These are phyloP conservation scores for Lissocephala sabroskyi DNA, from an alignment of 2,888 invertebrate species.

Conservation along the genomic window DNA sequence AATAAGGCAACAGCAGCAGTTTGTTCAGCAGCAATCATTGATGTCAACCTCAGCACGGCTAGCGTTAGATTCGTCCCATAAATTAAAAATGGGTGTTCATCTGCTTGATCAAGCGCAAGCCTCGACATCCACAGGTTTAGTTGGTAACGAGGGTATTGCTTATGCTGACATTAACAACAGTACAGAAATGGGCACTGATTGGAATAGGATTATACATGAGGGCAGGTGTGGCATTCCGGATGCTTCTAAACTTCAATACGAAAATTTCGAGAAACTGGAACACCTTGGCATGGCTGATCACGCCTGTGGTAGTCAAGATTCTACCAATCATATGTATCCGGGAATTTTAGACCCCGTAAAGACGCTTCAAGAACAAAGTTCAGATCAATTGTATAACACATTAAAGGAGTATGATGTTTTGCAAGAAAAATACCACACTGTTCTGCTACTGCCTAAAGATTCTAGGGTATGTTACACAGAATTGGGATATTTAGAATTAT, in stretches of 20 bases:
- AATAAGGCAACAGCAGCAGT: slow-evolving; percentile 68
- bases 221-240: slow-evolving; percentile 78
- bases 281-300: no score
- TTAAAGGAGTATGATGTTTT: slow-evolving; percentile 80
- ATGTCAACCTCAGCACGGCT: slow-evolving; percentile 61
- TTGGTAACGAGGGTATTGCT: slow-evolving; percentile 37
- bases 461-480: slow-evolving; percentile 76
- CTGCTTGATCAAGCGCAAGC: slow-evolving; percentile 51
- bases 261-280: slow-evolving; percentile 64
- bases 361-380: slow-evolving; percentile 62
- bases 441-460: slow-evolving; percentile 77
- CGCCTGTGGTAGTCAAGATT: no score
- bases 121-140: slow-evolving; percentile 52
- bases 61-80: no score
- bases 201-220: slow-evolving; percentile 73
- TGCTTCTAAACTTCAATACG: slow-evolving; percentile 74
- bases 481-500: no score
- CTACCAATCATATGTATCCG: no score
- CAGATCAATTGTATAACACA: slow-evolving; percentile 74
- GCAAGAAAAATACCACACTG: slow-evolving; percentile 82
- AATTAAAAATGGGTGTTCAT: no score
- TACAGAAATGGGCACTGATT: slow-evolving; percentile 70
- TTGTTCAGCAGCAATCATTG: slow-evolving; percentile 70
- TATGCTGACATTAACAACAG: slow-evolving; percentile 51
- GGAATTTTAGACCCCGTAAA: no score